Percentiles rank a stretch among this genome's conserved stretches.
Evolutionary conservation across 2,797 vertebrate genomes (phyloP).

Genomic region (Platyrinchus mystaceus): DNA sequence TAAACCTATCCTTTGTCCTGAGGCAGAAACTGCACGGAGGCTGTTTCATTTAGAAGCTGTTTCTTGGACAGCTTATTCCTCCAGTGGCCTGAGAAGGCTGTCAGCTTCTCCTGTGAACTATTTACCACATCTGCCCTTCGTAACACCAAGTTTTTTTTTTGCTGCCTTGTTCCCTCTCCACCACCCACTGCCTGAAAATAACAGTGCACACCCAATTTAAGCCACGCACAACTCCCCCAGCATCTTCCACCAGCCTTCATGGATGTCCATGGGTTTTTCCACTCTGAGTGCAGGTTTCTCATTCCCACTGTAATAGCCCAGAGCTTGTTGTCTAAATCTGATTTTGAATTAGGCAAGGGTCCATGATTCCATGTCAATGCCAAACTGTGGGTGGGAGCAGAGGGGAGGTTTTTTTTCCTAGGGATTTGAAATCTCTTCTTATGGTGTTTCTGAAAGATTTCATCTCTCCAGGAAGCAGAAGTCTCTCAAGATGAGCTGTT

Average conservation of each 20-base stretch:
- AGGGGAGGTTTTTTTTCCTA: conserved; percentile 15
- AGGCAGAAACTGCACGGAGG: conserved; percentile 14
- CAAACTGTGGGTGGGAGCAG: conserved; percentile 21
- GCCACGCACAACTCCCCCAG: not conserved
- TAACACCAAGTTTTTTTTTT: not conserved
- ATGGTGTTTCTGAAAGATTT: conserved; percentile 37
- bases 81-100: not conserved
- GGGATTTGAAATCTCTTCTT: conserved; percentile 49
- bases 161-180: not conserved
- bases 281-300: not conserved
- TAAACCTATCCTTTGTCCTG: conserved; percentile 41
- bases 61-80: conserved; percentile 41
- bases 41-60: conserved; percentile 41
- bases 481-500: conserved; percentile 22
- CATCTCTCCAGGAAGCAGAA: conserved; percentile 53
- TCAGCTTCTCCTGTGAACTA: conserved; percentile 23
- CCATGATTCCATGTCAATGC: not conserved
- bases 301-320: not conserved
- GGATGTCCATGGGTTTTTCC: conserved; percentile 17
- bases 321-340: conserved; percentile 22
- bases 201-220: not conserved
- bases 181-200: not conserved
- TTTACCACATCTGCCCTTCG: conserved; percentile 35
- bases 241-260: not conserved
- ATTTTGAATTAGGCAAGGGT: conserved; percentile 37